phyloP scores from a whole-genome alignment of 2,888 invertebrate species.

The Pseudococcus jackbeardsleyi region DNA sequence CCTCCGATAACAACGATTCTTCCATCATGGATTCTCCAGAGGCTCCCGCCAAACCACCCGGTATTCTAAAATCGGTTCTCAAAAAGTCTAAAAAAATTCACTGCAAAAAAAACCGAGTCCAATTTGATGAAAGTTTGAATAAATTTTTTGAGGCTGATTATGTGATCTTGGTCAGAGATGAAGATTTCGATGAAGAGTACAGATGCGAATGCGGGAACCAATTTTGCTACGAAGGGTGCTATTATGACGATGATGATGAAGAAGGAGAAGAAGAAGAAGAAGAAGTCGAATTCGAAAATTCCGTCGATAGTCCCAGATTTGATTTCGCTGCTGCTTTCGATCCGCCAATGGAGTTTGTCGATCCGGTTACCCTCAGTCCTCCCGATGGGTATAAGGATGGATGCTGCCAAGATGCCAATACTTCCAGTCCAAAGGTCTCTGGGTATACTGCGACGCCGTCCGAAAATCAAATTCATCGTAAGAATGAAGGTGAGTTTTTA shows the following conservation, averaged over 20 bases:
- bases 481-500: slow-evolving; percentile 47
- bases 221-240: slow-evolving; percentile 76
- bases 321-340: slow-evolving; percentile 71
- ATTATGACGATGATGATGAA: slow-evolving; percentile 70
- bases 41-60: slow-evolving; percentile 66
- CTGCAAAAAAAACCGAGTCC: slow-evolving; percentile 81
- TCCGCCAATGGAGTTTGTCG: slow-evolving; percentile 80
- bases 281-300: slow-evolving; percentile 68
- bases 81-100: slow-evolving; percentile 67
- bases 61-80: slow-evolving; percentile 67
- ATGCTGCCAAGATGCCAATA: slow-evolving; percentile 60
- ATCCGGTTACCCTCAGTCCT: slow-evolving; percentile 85
- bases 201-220: slow-evolving; percentile 81
- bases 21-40: slow-evolving; percentile 31
- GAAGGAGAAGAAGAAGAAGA: slow-evolving; percentile 68
- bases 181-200: slow-evolving; percentile 84
- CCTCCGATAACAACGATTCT: background rate
- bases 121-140: slow-evolving; percentile 90
- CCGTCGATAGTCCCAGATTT: slow-evolving; percentile 66
- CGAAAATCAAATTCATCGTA: slow-evolving; percentile 42
- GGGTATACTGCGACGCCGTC: slow-evolving; percentile 54
- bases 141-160: slow-evolving; percentile 94
- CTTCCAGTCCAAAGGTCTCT: slow-evolving; percentile 56
- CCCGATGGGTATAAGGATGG: slow-evolving; percentile 91
- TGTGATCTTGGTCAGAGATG: slow-evolving; percentile 90